Conservation (phyloP, 2,888 invertebrate species). For the Biston stratarius region DNA sequence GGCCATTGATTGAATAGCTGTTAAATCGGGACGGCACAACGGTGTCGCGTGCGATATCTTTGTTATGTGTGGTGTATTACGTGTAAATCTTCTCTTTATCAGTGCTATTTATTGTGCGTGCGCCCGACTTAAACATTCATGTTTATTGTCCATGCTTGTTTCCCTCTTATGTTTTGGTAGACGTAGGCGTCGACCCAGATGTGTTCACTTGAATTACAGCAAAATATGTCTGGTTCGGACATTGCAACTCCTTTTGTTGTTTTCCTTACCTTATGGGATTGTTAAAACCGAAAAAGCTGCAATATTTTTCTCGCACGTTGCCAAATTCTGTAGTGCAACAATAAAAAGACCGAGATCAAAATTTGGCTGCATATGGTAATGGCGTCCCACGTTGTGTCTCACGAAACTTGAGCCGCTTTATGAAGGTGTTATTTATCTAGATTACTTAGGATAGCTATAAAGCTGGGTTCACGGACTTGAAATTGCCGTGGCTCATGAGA, state of each 20-base stretch:
- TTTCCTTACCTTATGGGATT: conserved; percentile 58
- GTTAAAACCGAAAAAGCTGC: conserved; percentile 60
- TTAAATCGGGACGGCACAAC: conserved; percentile 63
- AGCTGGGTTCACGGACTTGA: conserved; percentile 72
- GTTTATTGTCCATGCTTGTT: conserved; percentile 70
- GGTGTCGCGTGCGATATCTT: conserved; percentile 69
- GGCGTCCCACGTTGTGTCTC: conserved; percentile 71
- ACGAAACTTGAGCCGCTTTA: conserved; percentile 69
- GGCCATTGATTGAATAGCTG: conserved; percentile 58
- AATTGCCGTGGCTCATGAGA: conserved; percentile 66
- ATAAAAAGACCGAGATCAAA: conserved; percentile 67
- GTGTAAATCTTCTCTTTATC: conserved; percentile 77
- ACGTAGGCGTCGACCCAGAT: conserved; percentile 80
- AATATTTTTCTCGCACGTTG: conserved; percentile 73
- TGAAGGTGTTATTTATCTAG: conserved; percentile 79
- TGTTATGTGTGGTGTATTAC: conserved; percentile 59
- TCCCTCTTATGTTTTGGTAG: conserved; percentile 69
- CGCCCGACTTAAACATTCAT: conserved; percentile 73
- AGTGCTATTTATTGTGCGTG: conserved; percentile 78
- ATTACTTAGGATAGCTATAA: conserved; percentile 76
- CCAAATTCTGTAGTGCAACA: conserved; percentile 71
- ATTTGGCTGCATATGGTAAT: conserved; percentile 66
- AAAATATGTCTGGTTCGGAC: conserved; percentile 59
- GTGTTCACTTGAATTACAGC: conserved; percentile 67
- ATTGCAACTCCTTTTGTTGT: conserved; percentile 65